Evolutionary conservation across 1,140 invertebrate genomes (phyloP), one percentile per base, ranked within the genome.

Genomic region (Maniola jurtina): DNA sequence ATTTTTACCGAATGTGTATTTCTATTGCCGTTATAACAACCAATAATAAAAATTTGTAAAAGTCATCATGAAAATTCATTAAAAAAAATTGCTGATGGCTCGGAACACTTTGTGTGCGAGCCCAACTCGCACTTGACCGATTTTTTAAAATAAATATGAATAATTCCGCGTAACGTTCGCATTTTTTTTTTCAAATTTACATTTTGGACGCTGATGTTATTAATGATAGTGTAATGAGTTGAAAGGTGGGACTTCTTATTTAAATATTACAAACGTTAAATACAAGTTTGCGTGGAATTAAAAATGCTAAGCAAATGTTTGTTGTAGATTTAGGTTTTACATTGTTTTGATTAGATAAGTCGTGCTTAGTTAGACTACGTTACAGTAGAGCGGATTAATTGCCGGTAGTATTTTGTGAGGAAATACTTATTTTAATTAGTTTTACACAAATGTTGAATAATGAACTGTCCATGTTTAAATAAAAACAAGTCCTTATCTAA

Each of bases 211-310:
- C 47, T 34, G 45, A 52, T 65, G 42, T 59, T 65, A 59, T 65
- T 52, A 65, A 59, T 48, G 63, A 65, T 59, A 59, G 45, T 14
- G 56, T 65, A 65, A 65, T 59, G 63, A 65, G 56, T 40, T 56
- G 42, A 52, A 60, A 65, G n/a, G 38, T 57, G 52, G 52, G 62
- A 36, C 54, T 34, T 25, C 13, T 56, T 65, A 59, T 65, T 65
- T 59, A 54, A 59, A 66, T 54, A 66, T 60, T 36, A 33, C 55
- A 13, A 36, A 42, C 35, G 45, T 54, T 66, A 59, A 66, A 59
- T 66, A 52, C 64, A 33, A 54, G 64, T 59, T 66, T 42, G 64
- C 64, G 47, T 59, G 64, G 56, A 66, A 66, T 59, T 66, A 66
- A 60, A 34, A 66, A 66, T 33, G 48, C 35, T 64, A 56, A 63